A percentile compares a stretch with the other conserved stretches of the same genome.
Evolutionary conservation across 2,888 invertebrate species (phyloP).

Genomic region (Aspidapion aeneum): DNA sequence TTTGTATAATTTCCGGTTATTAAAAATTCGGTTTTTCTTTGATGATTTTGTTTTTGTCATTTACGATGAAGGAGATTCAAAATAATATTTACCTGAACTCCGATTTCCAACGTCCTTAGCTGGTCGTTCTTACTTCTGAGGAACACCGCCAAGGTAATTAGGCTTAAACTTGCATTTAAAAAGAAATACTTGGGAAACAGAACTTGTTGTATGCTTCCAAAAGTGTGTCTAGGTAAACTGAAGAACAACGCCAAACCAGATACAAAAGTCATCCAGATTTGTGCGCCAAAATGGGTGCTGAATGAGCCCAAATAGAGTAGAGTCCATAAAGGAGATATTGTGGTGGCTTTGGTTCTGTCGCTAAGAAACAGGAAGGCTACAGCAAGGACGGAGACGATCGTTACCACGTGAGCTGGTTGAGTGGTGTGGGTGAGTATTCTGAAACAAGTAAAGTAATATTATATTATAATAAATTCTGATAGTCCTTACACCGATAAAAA

Average conservation of each 20-base stretch:
- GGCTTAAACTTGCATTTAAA: conserved; percentile 70
- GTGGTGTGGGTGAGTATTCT: conserved; percentile 70
- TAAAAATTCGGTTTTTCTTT: no score
- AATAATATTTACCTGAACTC: conserved; percentile 49
- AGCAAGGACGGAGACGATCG: conserved; percentile 57
- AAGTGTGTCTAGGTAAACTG: conserved; percentile 79
- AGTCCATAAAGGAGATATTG: conserved; percentile 50
- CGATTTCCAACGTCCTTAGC: conserved; percentile 50
- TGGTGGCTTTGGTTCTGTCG: conserved; percentile 33
- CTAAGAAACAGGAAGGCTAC: conserved; percentile 52
- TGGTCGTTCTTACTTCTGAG: conserved; percentile 57
- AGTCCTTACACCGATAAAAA: no score
- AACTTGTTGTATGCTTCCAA: conserved; percentile 82
- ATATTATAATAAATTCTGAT: no score
- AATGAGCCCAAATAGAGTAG: conserved; percentile 75
- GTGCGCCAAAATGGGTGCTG: conserved; percentile 79
- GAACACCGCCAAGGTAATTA: conserved; percentile 69
- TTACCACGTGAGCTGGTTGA: conserved; percentile 77
- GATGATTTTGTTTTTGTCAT: no score
- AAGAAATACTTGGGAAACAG: conserved; percentile 86
- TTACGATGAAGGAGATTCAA: no score
- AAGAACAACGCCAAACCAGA: conserved; percentile 86
- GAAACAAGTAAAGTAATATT: conserved; percentile 45
- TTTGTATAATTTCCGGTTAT: no score
- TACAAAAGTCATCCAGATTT: conserved; percentile 92